These are phyloP conservation scores for Eurypyga helias DNA, from an alignment of 2,113 vertebrate genomes.

Conservation along the genomic window DNA sequence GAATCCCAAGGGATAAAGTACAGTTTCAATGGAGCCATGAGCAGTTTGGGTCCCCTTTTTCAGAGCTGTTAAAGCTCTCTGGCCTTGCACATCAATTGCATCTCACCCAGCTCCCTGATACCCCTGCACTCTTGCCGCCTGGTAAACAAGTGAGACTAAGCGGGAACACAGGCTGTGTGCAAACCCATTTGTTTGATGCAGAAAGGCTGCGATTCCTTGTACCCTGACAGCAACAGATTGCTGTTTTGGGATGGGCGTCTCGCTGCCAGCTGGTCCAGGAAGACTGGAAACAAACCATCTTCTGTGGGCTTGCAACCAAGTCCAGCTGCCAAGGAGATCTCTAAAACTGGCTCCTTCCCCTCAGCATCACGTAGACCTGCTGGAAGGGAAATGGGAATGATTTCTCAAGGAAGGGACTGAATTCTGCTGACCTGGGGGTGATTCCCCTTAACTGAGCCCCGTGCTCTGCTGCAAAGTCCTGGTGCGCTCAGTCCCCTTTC, in stretches of 20 bases:
- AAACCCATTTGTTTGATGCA: not conserved
- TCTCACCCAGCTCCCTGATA: not conserved
- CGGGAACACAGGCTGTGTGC: not conserved
- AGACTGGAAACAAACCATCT: not conserved
- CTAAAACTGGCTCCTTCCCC: not conserved
- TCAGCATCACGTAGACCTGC: not conserved
- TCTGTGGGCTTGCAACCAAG: not conserved
- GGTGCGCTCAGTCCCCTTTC: not conserved
- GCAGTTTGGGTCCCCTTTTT: not conserved
- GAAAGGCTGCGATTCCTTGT: not conserved
- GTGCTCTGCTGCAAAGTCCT: no score
- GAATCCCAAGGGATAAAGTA: not conserved
- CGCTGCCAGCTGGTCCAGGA: not conserved
- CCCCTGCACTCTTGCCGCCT: not conserved
- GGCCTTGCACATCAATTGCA: not conserved
- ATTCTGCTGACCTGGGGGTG: not conserved
- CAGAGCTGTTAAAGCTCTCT: not conserved
- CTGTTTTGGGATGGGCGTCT: not conserved
- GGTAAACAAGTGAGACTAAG: not conserved
- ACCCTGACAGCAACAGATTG: slow-evolving; percentile 19
- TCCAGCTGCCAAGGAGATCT: not conserved
- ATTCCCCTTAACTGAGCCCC: not conserved
- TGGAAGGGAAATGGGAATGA: not conserved
- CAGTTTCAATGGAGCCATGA: not conserved
- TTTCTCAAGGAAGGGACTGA: not conserved